Evolutionary conservation across 2,888 invertebrate species (phyloP).

Genomic region (Sphaerophoria taeniata): DNA sequence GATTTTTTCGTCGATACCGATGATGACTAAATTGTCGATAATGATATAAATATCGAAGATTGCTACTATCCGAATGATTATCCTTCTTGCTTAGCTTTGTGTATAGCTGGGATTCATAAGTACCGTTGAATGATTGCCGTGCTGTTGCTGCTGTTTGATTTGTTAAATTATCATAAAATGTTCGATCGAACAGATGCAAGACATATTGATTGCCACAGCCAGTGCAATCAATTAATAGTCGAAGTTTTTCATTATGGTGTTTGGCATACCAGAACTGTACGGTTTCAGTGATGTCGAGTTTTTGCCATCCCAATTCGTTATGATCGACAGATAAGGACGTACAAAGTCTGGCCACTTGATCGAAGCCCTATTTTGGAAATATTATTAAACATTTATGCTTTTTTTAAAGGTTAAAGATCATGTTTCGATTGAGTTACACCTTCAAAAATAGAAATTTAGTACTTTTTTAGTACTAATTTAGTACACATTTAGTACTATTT

Average conservation of each 20-base stretch:
- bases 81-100: neutral
- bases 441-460: too few species aligned
- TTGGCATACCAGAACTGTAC: conserved; percentile 89
- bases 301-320: conserved; percentile 91
- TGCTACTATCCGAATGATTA: conserved; percentile 19
- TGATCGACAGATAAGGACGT: conserved; percentile 85
- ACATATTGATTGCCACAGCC: conserved; percentile 91
- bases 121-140: neutral
- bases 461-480: too few species aligned
- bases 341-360: conserved; percentile 85
- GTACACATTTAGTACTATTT: too few species aligned
- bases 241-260: conserved; percentile 85
- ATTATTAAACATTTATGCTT: neutral
- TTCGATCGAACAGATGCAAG: conserved; percentile 84
- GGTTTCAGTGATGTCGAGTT: conserved; percentile 91
- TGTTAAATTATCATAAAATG: conserved; percentile 38
- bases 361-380: conserved; percentile 84
- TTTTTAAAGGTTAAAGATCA: neutral
- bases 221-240: conserved; percentile 92
- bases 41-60: conserved; percentile 47
- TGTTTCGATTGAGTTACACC: too few species aligned
- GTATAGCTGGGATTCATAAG: neutral
- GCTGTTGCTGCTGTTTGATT: neutral
- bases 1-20: conserved; percentile 62
- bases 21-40: conserved; percentile 53